Evolutionary conservation across 1,140 invertebrate species (phyloP).

Genomic region (Pogonomyrmex californicus): DNA sequence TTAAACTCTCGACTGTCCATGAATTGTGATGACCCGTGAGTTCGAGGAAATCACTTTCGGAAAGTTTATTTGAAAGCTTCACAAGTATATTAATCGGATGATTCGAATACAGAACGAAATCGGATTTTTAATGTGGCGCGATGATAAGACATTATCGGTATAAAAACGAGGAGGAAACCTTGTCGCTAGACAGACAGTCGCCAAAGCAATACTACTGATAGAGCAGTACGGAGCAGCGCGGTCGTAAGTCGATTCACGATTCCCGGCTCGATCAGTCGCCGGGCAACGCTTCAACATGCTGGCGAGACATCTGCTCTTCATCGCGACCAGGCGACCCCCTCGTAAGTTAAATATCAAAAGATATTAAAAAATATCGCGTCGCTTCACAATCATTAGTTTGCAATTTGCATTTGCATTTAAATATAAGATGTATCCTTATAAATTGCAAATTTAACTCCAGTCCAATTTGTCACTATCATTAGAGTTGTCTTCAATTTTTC

Average conservation of each 20-base stretch:
- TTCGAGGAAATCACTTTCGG: not conserved
- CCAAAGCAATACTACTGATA: slow-evolving; percentile 70
- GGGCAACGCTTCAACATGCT: slow-evolving; percentile 76
- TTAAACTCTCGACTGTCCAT: not conserved
- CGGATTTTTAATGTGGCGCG: slow-evolving; percentile 46
- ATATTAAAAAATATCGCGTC: not conserved
- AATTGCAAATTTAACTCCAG: too few species aligned
- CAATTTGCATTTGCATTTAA: too few species aligned
- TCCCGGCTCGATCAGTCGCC: slow-evolving; percentile 45
- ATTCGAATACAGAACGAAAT: slow-evolving; percentile 38
- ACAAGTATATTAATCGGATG: slow-evolving; percentile 1
- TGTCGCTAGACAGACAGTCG: slow-evolving; percentile 83
- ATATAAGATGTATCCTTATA: too few species aligned
- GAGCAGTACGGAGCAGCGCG: slow-evolving; percentile 48
- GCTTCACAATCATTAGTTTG: not conserved
- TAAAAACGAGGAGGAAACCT: slow-evolving; percentile 71
- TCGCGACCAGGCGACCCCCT: slow-evolving; percentile 82
- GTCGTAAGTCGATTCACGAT: slow-evolving; percentile 61
- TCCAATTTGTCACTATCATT: not conserved
- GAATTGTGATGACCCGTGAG: not conserved
- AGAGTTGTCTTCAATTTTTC: not conserved
- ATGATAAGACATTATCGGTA: slow-evolving; percentile 71
- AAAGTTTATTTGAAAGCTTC: slow-evolving; percentile 12
- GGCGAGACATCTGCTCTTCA: slow-evolving; percentile 84
- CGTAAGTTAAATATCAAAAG: slow-evolving; percentile 78